These are phyloP conservation scores for Enteromius afrohamiltoni DNA, from an alignment of 2,797 vertebrate genomes.

Conservation along the genomic window DNA sequence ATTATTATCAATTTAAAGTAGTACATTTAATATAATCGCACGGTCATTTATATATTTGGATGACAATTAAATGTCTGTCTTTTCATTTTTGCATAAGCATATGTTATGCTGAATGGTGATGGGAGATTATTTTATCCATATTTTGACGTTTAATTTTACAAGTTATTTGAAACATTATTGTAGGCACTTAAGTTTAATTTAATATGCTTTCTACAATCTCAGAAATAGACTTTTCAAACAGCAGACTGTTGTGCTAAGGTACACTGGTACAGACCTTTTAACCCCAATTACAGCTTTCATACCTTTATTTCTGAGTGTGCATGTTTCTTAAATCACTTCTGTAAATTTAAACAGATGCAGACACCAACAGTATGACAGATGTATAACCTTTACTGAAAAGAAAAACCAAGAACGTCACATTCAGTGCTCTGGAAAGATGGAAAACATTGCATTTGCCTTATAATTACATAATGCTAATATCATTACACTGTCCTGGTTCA, in stretches of 20 bases:
- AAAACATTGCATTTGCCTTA: constrained; percentile 34
- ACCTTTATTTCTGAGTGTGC: neutral
- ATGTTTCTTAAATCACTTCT: neutral
- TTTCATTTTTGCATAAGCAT: too few species aligned
- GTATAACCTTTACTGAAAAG: neutral
- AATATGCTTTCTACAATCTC: too few species aligned
- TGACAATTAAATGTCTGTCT: too few species aligned
- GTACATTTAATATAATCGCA: too few species aligned
- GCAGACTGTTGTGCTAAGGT: too few species aligned
- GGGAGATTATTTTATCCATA: neutral
- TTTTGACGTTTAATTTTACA: neutral
- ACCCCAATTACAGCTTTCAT: too few species aligned
- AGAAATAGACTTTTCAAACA: neutral
- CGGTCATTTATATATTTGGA: too few species aligned
- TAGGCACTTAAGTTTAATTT: too few species aligned
- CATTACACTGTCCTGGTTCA: constrained; percentile 47
- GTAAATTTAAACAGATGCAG: neutral
- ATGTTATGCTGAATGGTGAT: neutral
- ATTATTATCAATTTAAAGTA: too few species aligned
- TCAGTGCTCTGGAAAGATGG: constrained; percentile 21
- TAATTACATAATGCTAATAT: constrained; percentile 51
- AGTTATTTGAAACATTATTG: neutral
- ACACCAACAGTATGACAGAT: neutral
- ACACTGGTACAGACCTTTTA: too few species aligned
- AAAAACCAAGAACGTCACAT: neutral